These are phyloP conservation scores for Numenius phaeopus DNA, from an alignment of 2,797 vertebrate genomes.

Conservation along the genomic window DNA sequence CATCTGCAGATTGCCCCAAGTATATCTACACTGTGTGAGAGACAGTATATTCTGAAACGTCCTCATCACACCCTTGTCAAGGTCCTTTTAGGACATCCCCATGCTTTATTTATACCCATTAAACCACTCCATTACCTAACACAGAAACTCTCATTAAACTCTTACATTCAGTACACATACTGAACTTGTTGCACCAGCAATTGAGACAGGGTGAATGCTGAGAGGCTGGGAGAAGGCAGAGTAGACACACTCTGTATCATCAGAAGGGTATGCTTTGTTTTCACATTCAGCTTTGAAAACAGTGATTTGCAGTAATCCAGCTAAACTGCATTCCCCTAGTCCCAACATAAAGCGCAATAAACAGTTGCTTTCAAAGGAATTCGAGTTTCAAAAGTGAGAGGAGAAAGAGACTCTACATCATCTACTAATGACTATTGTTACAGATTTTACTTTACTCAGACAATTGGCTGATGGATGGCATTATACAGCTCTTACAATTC, in stretches of 20 bases:
- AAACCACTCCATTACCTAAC: not conserved
- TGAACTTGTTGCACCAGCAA: not conserved
- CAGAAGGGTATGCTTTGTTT: not conserved
- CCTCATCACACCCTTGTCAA: not conserved
- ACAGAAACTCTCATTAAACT: not conserved
- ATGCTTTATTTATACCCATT: not conserved
- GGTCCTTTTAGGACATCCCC: not conserved
- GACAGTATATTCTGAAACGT: not conserved
- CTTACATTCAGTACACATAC: accelerated
- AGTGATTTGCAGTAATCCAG: not conserved
- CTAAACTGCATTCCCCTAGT: not conserved
- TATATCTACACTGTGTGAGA: not conserved
- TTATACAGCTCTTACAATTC: not conserved
- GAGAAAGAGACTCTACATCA: not conserved
- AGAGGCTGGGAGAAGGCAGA: not conserved
- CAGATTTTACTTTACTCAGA: conserved; percentile 14
- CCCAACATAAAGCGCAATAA: not conserved
- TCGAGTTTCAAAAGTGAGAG: not conserved
- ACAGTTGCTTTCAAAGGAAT: conserved; percentile 9
- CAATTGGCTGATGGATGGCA: conserved; percentile 2
- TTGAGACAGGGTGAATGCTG: not conserved
- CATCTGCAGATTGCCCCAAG: not conserved
- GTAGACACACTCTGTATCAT: not conserved
- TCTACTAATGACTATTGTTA: conserved; percentile 5
- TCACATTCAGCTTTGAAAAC: not conserved